These are phyloP conservation scores for Muscidifurax raptorellus DNA, from an alignment of 1,140 invertebrate species.

Conservation along the genomic window DNA sequence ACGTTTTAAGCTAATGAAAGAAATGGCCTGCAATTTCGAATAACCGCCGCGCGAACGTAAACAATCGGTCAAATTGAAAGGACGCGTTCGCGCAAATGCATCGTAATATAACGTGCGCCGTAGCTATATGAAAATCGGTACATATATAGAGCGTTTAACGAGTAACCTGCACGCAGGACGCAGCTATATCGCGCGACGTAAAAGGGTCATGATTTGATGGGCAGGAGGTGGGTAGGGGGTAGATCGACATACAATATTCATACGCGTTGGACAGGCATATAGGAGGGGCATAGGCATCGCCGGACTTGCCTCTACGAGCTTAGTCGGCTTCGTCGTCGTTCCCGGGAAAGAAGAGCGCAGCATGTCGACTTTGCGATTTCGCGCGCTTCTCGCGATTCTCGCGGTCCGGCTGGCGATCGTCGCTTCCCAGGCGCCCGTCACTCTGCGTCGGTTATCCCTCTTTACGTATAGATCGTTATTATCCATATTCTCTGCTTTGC, in stretches of 20 bases:
- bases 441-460: constrained; percentile 59
- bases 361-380: constrained; percentile 5
- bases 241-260: constrained; percentile 66
- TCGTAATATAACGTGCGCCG: background rate
- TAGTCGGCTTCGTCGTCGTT: background rate
- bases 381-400: constrained; percentile 14
- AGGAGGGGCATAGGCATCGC: background rate
- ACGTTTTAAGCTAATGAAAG: background rate
- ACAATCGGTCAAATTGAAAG: too few species aligned
- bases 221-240: constrained; percentile 33
- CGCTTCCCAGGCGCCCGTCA: constrained; percentile 62
- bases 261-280: constrained; percentile 54
- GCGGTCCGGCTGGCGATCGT: background rate
- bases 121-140: too few species aligned
- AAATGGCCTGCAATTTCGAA: background rate
- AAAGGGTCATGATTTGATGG: constrained; percentile 66
- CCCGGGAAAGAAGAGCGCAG: background rate
- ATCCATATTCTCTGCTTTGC: background rate
- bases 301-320: background rate
- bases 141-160: background rate
- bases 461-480: background rate
- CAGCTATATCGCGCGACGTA: constrained; percentile 19
- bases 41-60: background rate
- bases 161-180: too few species aligned
- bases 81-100: background rate